Percentiles rank a stretch among this genome's conserved stretches.
These are phyloP conservation scores for Acrossocheilus fasciatus DNA, from an alignment of 2,797 vertebrate genomes.

Conservation along the genomic window DNA sequence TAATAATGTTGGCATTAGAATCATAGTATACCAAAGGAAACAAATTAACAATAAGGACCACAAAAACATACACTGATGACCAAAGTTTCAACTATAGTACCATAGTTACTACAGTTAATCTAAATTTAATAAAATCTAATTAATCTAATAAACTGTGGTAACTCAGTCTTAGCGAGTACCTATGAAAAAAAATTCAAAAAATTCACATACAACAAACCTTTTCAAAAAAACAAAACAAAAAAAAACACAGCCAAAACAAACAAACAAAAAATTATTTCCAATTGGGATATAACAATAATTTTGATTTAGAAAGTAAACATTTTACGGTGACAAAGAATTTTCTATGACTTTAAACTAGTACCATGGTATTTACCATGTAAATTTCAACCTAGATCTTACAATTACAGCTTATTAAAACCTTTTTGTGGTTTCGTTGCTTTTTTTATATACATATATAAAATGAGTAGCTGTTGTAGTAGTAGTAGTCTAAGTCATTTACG, in stretches of 20 bases:
- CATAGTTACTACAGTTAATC: not conserved
- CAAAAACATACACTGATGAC: not conserved
- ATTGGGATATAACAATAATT: not conserved
- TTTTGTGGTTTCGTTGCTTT: not conserved
- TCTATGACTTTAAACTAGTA: not conserved
- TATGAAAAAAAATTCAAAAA: too few relatives aligned
- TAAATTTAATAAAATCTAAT: not conserved
- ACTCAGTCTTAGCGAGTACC: not conserved
- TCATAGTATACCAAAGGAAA: not conserved
- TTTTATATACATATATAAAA: not conserved
- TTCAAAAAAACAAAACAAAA: not conserved
- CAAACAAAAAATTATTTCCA: not conserved
- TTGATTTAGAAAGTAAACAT: not conserved
- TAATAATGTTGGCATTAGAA: not conserved
- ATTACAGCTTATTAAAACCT: slow-evolving; percentile 2
- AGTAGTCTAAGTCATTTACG: not conserved
- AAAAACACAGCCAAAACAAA: not conserved
- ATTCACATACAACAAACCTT: too few relatives aligned
- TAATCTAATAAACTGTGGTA: not conserved
- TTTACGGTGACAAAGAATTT: not conserved
- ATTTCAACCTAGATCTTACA: not conserved
- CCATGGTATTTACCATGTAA: not conserved
- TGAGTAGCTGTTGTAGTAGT: not conserved
- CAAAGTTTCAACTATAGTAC: not conserved
- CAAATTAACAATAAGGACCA: not conserved